Evolutionary conservation across 2,888 invertebrate species (phyloP).

Genomic region (Philhelius pedissequus): DNA sequence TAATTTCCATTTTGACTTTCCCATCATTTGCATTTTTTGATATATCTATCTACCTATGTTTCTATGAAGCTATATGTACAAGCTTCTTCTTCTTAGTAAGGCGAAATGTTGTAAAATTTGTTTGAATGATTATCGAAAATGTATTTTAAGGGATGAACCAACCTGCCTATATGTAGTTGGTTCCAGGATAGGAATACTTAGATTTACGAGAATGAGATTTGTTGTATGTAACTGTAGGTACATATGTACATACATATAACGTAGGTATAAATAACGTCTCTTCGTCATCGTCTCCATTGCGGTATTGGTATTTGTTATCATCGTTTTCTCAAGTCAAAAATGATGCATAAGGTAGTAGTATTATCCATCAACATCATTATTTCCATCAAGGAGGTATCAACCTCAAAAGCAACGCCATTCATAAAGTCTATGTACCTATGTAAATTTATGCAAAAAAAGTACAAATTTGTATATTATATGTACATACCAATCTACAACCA

Average conservation of each 20-base stretch:
- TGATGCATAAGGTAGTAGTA: constrained; percentile 39
- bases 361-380: constrained; percentile 31
- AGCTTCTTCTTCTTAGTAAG: background rate
- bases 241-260: background rate
- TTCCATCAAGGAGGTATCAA: constrained; percentile 8
- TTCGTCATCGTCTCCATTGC: no score
- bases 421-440: constrained; percentile 13
- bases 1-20: constrained; percentile 21
- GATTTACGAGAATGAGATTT: constrained; percentile 40
- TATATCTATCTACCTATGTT: background rate
- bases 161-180: background rate
- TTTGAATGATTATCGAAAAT: constrained; percentile 53
- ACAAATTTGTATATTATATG: no score
- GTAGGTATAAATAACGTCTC: background rate
- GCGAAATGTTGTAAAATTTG: constrained; percentile 34
- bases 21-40: constrained; percentile 5
- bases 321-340: background rate
- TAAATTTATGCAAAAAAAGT: background rate
- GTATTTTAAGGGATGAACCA: background rate
- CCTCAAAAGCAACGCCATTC: constrained; percentile 22
- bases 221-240: background rate
- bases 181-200: background rate
- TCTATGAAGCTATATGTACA: background rate
- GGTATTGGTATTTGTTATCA: no score
- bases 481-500: no score